Evolutionary conservation across 2,113 vertebrate genomes (phyloP).

Genomic region (Gobio gobio): DNA sequence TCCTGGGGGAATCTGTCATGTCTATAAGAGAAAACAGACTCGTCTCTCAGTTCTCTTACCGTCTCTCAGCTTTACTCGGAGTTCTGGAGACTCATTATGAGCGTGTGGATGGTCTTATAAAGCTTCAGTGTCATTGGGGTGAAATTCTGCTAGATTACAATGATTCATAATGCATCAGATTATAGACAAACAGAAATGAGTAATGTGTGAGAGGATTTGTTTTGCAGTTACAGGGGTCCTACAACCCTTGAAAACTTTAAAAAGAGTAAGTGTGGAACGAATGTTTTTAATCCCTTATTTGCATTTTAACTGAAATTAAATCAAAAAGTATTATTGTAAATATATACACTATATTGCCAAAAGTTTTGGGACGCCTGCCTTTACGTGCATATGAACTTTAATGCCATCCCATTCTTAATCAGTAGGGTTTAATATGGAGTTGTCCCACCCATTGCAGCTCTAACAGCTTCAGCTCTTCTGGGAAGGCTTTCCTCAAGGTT

Average conservation of each 20-base stretch:
- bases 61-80: slow-evolving; percentile 1
- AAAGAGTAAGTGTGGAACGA: neutral
- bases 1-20: slow-evolving; percentile 57
- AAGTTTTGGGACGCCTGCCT: no score
- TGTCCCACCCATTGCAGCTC: no score
- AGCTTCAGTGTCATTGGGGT: slow-evolving; percentile 24
- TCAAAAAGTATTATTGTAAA: no score
- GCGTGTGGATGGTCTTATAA: slow-evolving; percentile 25
- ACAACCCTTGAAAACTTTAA: neutral
- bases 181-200: slow-evolving; percentile 21
- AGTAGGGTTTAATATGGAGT: no score
- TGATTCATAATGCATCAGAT: slow-evolving; percentile 33
- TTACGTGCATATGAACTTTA: no score
- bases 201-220: slow-evolving; percentile 16
- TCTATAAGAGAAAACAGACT: slow-evolving; percentile 48
- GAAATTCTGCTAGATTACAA: slow-evolving; percentile 32
- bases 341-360: no score
- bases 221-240: slow-evolving; percentile 52
- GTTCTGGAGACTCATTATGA: slow-evolving; percentile 44
- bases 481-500: no score
- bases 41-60: neutral
- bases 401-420: no score
- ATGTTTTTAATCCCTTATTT: neutral
- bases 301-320: neutral
- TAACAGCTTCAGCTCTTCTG: no score